These are phyloP conservation scores for Caenorhabditis sp. DNA, from an alignment of 2,888 invertebrate species.

Conservation along the genomic window DNA sequence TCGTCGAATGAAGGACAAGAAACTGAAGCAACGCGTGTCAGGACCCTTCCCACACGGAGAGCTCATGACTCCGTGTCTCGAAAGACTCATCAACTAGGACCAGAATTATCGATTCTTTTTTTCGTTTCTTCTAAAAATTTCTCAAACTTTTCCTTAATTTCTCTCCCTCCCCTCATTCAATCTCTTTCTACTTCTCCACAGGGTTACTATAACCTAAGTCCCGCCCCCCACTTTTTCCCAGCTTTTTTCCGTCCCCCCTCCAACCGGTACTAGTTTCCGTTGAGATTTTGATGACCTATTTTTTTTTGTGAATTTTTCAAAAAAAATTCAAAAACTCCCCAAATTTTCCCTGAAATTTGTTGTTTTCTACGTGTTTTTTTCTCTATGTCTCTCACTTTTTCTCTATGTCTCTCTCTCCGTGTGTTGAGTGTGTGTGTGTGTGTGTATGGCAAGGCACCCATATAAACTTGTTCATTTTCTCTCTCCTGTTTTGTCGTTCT, in stretches of 20 bases:
- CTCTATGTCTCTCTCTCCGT: background rate
- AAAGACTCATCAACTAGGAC: conserved; percentile 21
- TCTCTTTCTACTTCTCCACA: conserved; percentile 24
- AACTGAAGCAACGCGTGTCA: conserved; percentile 36
- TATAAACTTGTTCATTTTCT: conserved; percentile 52
- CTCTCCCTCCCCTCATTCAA: background rate
- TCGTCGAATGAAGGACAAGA: conserved; percentile 59
- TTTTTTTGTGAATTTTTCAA: no score
- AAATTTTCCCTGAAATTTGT: background rate
- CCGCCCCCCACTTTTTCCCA: conserved; percentile 8
- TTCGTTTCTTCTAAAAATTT: background rate
- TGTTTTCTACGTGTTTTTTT: no score
- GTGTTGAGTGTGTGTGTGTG: background rate
- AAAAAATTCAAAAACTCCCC: background rate
- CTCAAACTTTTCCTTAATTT: conserved; percentile 10
- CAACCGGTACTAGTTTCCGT: background rate
- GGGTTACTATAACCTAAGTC: conserved; percentile 5
- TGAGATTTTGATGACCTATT: background rate
- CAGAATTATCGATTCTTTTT: background rate
- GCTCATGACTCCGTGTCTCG: conserved; percentile 40
- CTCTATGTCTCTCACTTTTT: background rate
- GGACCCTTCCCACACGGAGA: conserved; percentile 49
- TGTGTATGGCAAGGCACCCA: conserved; percentile 51
- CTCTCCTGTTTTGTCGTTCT: conserved; percentile 25
- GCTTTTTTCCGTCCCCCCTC: conserved; percentile 4